Evolutionary conservation across 2,113 vertebrate species (phyloP).

Genomic region (Lasiurus borealis): DNA sequence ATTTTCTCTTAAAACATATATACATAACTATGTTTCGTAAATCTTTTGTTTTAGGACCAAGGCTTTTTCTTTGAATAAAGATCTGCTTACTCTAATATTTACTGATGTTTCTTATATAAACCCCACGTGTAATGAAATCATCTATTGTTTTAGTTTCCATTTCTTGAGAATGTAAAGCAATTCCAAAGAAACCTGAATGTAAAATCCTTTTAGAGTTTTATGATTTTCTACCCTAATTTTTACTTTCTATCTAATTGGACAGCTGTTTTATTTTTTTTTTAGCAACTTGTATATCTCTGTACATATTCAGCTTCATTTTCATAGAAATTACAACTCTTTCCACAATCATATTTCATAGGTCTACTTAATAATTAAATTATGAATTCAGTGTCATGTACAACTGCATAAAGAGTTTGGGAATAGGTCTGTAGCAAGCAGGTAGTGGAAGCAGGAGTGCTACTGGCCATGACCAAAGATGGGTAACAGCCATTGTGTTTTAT

Average conservation of each 20-base stretch:
- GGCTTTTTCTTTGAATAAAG: background rate
- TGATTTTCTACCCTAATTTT: background rate
- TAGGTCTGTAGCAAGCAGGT: background rate
- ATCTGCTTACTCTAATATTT: constrained; percentile 26
- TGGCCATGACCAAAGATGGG: background rate
- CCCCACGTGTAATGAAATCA: background rate
- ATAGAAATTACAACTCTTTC: background rate
- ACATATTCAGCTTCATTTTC: constrained; percentile 25
- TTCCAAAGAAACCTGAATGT: background rate
- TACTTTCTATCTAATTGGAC: background rate
- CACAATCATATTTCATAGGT: constrained; percentile 11
- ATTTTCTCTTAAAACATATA: background rate
- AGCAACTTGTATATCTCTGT: background rate
- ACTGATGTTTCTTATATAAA: constrained; percentile 24
- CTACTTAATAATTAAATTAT: constrained; percentile 45
- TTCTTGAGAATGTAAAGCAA: constrained; percentile 42
- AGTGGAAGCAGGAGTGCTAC: background rate
- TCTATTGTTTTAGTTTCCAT: background rate
- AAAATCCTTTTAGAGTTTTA: constrained; percentile 14
- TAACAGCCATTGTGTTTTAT: background rate
- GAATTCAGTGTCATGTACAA: background rate
- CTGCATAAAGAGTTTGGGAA: background rate
- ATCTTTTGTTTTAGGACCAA: constrained; percentile 27
- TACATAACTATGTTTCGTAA: background rate
- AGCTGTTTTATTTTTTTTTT: constrained; percentile 19